Percentiles rank a stretch among this genome's conserved stretches.
Evolutionary conservation across 2,797 vertebrate species (phyloP).

Genomic region (Vireo griseus): DNA sequence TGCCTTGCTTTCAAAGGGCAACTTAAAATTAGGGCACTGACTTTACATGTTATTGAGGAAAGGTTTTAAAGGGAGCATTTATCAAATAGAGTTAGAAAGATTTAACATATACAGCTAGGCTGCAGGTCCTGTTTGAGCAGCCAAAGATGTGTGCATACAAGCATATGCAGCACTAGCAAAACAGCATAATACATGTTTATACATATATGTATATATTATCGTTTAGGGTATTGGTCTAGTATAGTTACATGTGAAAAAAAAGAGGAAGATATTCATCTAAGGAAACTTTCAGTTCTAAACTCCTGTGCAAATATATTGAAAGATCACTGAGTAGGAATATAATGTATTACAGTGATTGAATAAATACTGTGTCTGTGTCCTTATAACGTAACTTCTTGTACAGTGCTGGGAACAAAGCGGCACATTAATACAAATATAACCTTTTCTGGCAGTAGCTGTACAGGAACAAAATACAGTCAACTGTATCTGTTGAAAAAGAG

Average conservation of each 20-base stretch:
- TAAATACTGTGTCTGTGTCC: background rate
- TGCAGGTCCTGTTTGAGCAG: background rate
- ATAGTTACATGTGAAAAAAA: background rate
- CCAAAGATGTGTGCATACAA: background rate
- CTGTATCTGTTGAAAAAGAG: background rate
- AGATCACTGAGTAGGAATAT: background rate
- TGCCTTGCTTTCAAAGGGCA: conserved; percentile 45
- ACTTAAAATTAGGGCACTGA: conserved; percentile 62
- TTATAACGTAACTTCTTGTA: background rate
- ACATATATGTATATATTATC: background rate
- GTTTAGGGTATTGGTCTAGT: background rate
- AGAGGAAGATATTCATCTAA: background rate
- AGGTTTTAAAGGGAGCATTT: conserved; percentile 45
- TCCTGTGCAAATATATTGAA: background rate
- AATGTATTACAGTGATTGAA: background rate
- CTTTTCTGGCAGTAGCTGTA: background rate
- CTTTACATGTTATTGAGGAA: conserved; percentile 48
- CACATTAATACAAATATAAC: background rate
- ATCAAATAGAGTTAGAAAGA: conserved; percentile 33
- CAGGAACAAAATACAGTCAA: background rate
- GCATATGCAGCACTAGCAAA: background rate
- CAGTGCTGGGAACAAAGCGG: background rate
- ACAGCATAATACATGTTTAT: background rate
- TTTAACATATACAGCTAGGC: conserved; percentile 47
- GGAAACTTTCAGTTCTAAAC: background rate